A percentile compares a stretch with the other conserved stretches of the same genome.
These are phyloP conservation scores for Setophaga coronata DNA, from an alignment of 2,113 vertebrate genomes.

Conservation along the genomic window DNA sequence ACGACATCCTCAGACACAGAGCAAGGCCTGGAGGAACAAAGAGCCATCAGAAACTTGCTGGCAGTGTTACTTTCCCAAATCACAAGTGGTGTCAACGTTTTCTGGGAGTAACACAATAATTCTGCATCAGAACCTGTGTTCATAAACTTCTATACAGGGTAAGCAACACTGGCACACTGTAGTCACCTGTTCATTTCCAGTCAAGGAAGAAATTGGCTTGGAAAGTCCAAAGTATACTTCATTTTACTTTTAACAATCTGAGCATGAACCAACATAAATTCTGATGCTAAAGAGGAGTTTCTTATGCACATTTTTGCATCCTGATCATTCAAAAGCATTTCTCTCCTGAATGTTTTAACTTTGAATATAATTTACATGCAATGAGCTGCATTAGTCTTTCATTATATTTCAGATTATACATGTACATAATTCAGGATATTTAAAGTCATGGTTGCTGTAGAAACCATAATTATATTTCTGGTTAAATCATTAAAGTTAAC, in stretches of 20 bases:
- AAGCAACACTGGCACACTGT: not conserved
- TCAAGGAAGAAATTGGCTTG: not conserved
- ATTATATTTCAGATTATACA: constrained; percentile 37
- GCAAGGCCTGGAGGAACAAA: not conserved
- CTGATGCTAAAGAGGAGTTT: not conserved
- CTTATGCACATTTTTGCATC: not conserved
- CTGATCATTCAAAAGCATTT: not conserved
- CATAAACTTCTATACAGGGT: not conserved
- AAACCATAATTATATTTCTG: constrained; percentile 49
- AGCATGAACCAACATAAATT: not conserved
- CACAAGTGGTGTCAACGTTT: not conserved
- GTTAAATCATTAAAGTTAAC: constrained; percentile 46
- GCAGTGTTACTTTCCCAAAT: not conserved
- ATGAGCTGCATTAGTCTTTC: constrained; percentile 1
- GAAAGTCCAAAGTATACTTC: not conserved
- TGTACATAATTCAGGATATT: constrained; percentile 27
- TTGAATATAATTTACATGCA: not conserved
- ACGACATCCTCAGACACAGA: accelerated
- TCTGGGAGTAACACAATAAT: not conserved
- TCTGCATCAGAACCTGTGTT: accelerated
- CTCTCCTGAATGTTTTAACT: not conserved
- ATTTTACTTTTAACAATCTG: not conserved
- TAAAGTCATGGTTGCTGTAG: constrained; percentile 20
- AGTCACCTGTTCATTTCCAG: not conserved
- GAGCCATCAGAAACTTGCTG: not conserved